Conservation (phyloP, 2,113 vertebrate genomes). For the Myrmecobius fasciatus region DNA sequence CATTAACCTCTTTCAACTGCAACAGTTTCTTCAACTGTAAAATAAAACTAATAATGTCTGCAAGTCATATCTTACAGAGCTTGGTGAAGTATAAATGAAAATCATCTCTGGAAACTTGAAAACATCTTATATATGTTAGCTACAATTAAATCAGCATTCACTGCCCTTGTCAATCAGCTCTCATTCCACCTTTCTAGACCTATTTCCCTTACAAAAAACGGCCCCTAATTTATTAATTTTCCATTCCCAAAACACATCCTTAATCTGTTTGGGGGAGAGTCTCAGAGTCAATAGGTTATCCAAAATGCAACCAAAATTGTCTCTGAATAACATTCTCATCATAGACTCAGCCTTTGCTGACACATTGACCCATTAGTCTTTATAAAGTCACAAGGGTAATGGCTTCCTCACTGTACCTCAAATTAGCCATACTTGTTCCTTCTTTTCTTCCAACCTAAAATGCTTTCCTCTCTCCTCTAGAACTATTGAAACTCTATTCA, state of each 20-base stretch:
- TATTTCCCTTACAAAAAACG: neutral
- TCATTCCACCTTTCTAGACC: neutral
- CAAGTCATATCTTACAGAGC: neutral
- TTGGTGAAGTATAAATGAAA: neutral
- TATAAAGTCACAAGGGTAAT: neutral
- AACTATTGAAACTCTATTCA: neutral
- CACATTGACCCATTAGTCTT: neutral
- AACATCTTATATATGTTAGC: neutral
- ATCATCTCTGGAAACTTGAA: neutral
- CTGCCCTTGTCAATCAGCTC: neutral
- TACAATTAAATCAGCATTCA: neutral
- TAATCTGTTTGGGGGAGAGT: neutral
- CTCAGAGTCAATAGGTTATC: neutral
- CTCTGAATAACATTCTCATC: neutral
- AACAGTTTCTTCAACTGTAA: neutral
- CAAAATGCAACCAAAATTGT: neutral
- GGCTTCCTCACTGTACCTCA: neutral
- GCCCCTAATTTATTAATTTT: neutral
- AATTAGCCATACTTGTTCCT: neutral
- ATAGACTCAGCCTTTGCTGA: neutral
- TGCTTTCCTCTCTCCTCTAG: neutral
- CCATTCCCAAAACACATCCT: neutral
- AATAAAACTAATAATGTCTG: neutral
- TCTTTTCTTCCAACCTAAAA: neutral
- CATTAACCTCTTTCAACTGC: neutral